phyloP scores from a whole-genome alignment of 2,888 invertebrate genomes.

The Ernsta delagoae region DNA sequence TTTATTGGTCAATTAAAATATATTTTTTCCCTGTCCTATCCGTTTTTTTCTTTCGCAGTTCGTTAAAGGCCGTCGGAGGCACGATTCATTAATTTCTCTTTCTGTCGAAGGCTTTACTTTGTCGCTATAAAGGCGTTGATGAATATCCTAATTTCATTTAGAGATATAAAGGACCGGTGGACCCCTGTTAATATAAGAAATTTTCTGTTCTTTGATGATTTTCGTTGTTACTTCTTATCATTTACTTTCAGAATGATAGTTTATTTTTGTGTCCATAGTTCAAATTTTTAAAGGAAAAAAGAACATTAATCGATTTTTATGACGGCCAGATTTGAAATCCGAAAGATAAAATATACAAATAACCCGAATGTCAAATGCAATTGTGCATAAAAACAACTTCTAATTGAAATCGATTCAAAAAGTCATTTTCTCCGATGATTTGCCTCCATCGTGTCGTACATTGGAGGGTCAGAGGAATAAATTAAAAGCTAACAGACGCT shows the following conservation, averaged over 20 bases:
- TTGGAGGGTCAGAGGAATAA: slow-evolving; percentile 47
- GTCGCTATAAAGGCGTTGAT: slow-evolving; percentile 37
- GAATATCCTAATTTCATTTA: slow-evolving; percentile 25
- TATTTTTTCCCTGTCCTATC: slow-evolving; percentile 19
- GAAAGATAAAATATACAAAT: too few species aligned
- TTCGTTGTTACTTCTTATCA: too few species aligned
- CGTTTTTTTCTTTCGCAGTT: slow-evolving; percentile 49
- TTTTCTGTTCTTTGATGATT: too few species aligned
- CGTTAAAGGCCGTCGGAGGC: slow-evolving; percentile 49
- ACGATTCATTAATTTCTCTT: slow-evolving; percentile 45
- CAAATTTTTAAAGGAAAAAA: too few species aligned
- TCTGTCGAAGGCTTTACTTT: slow-evolving; percentile 38
- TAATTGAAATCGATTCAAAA: background rate
- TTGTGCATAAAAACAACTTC: too few species aligned
- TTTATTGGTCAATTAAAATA: slow-evolving; percentile 54
- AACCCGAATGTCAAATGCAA: too few species aligned
- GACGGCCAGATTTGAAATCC: too few species aligned
- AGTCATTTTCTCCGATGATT: background rate
- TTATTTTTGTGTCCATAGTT: too few species aligned
- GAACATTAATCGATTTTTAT: too few species aligned
- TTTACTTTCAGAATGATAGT: too few species aligned
- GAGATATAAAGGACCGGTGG: too few species aligned
- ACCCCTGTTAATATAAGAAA: too few species aligned
- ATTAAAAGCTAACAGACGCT: slow-evolving; percentile 57
- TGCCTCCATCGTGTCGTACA: background rate